Evolutionary conservation across 2,888 invertebrate species (phyloP).

Genomic region (Blastobasis lacticolella): DNA sequence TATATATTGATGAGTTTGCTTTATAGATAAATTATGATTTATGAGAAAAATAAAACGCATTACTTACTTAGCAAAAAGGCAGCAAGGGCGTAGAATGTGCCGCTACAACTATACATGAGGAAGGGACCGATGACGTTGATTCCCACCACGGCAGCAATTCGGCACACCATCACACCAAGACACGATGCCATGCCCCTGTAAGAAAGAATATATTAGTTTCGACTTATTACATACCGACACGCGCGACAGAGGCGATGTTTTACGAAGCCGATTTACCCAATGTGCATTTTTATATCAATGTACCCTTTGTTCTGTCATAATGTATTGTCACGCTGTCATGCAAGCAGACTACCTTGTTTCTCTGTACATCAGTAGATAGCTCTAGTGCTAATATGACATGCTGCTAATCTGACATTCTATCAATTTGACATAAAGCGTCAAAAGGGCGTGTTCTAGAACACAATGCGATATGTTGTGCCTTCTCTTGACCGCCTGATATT

Average conservation of each 20-base stretch:
- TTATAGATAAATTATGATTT: too few species aligned
- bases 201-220: constrained; percentile 20
- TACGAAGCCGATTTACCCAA: not conserved
- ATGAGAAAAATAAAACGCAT: too few species aligned
- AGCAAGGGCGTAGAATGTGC: constrained; percentile 14
- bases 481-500: too few species aligned
- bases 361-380: not conserved
- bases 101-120: constrained; percentile 13
- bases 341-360: not conserved
- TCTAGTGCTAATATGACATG: too few species aligned
- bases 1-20: not conserved
- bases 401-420: too few species aligned
- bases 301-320: not conserved
- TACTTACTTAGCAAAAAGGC: constrained; percentile 18
- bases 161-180: constrained; percentile 21
- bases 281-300: too few species aligned
- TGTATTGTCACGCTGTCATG: not conserved
- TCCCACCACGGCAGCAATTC: constrained; percentile 15
- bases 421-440: too few species aligned
- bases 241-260: too few species aligned
- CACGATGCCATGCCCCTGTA: constrained; percentile 25
- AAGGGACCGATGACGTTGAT: constrained; percentile 17
- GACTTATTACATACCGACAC: constrained; percentile 1
- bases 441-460: too few species aligned
- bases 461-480: too few species aligned